Evolutionary conservation across 1,140 invertebrate genomes (phyloP).

Genomic region (Ips nitidus): DNA sequence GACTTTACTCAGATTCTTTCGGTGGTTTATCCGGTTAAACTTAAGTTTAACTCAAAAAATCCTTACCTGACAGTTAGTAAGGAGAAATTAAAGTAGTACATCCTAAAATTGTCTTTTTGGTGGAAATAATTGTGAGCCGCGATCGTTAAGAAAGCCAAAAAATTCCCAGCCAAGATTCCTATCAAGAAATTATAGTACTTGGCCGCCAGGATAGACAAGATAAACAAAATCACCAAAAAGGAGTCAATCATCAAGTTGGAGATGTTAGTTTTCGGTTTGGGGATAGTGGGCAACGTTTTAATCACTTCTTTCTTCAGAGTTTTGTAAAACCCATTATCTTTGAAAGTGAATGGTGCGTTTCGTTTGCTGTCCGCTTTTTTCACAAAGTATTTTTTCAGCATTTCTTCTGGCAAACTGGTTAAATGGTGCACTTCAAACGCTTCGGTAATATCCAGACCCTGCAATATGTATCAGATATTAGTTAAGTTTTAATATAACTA

Average conservation of each 20-base stretch:
- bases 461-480: slow-evolving; percentile 30
- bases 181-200: slow-evolving; percentile 52
- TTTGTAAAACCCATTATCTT: slow-evolving; percentile 66
- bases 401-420: slow-evolving; percentile 52
- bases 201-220: slow-evolving; percentile 57
- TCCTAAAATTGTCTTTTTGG: slow-evolving; percentile 74
- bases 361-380: slow-evolving; percentile 57
- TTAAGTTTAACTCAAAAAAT: background rate
- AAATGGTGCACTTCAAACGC: slow-evolving; percentile 67
- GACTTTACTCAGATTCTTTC: too few species aligned
- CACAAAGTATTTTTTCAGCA: slow-evolving; percentile 64
- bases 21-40: too few species aligned
- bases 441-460: slow-evolving; percentile 74
- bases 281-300: slow-evolving; percentile 45
- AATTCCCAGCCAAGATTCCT: slow-evolving; percentile 55
- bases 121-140: slow-evolving; percentile 82
- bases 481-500: slow-evolving; percentile 9
- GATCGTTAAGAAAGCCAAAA: slow-evolving; percentile 60
- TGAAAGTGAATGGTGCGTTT: slow-evolving; percentile 64
- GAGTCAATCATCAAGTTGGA: slow-evolving; percentile 59
- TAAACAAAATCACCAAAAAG: slow-evolving; percentile 56
- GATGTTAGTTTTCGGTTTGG: slow-evolving; percentile 47
- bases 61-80: slow-evolving; percentile 63
- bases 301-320: slow-evolving; percentile 61
- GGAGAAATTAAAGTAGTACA: slow-evolving; percentile 75